phyloP scores from a whole-genome alignment of 2,797 vertebrate species.

The Pelodytes ibericus region DNA sequence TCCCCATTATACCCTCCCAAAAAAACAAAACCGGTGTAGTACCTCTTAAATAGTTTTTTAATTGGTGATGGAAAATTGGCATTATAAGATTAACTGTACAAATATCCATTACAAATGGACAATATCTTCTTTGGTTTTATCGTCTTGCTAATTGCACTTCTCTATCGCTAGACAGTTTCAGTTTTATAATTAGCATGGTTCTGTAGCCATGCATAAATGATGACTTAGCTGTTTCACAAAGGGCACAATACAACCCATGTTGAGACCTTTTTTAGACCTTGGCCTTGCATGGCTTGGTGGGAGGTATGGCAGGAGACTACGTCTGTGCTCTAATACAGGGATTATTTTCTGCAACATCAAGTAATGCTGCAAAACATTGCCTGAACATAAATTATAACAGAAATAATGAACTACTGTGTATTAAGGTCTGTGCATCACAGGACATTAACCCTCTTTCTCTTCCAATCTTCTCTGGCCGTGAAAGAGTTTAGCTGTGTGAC shows the following conservation, averaged over 20 bases:
- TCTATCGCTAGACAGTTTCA: too few relatives aligned
- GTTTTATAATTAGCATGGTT: too few relatives aligned
- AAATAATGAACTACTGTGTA: background rate
- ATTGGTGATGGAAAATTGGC: too few relatives aligned
- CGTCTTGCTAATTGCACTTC: too few relatives aligned
- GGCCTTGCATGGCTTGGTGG: background rate
- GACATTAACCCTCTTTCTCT: conserved; percentile 20
- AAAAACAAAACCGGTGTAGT: too few relatives aligned
- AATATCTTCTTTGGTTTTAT: too few relatives aligned
- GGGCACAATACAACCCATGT: background rate
- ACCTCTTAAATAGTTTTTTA: too few relatives aligned
- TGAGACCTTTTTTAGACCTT: background rate
- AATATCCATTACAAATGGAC: too few relatives aligned
- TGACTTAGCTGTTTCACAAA: background rate
- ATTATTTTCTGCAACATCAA: background rate
- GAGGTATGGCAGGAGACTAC: background rate
- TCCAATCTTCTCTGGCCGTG: conserved; percentile 24
- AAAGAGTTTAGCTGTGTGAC: conserved; percentile 34
- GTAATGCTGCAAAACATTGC: background rate
- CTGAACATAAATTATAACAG: background rate
- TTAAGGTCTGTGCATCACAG: background rate
- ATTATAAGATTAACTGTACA: too few relatives aligned
- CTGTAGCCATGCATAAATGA: background rate
- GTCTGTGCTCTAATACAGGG: background rate
- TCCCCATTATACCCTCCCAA: too few relatives aligned